These are phyloP conservation scores for Chaetogeoica ovagalla DNA, from an alignment of 2,888 invertebrate species.

Conservation along the genomic window DNA sequence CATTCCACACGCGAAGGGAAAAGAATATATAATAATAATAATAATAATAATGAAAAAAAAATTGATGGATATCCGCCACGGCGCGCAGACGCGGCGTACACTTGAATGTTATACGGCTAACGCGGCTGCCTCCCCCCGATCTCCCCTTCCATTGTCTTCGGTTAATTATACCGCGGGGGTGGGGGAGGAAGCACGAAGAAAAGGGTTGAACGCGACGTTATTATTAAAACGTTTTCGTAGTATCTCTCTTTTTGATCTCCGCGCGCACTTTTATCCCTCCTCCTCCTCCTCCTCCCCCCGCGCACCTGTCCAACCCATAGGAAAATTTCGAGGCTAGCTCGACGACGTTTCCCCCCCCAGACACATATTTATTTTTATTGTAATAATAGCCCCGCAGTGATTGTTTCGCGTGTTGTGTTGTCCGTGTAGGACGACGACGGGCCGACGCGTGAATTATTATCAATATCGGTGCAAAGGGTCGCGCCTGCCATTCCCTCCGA, in stretches of 20 bases:
- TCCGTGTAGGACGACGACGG: slow-evolving; percentile 10
- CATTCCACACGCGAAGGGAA: slow-evolving; percentile 43
- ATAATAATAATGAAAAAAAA: slow-evolving; percentile 29
- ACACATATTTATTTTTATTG: slow-evolving; percentile 7
- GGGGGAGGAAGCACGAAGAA: slow-evolving; percentile 34
- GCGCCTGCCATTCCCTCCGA: no score
- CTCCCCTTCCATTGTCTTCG: slow-evolving; percentile 47
- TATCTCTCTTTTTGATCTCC: slow-evolving; percentile 53
- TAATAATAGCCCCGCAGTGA: not conserved
- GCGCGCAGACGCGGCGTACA: slow-evolving; percentile 6
- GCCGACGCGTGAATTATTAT: slow-evolving; percentile 32
- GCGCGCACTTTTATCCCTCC: slow-evolving; percentile 11
- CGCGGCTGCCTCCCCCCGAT: slow-evolving; percentile 35
- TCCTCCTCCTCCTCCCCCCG: not conserved
- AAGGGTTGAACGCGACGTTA: slow-evolving; percentile 32
- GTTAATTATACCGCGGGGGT: slow-evolving; percentile 38
- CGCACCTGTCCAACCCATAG: not conserved
- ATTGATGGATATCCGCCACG: slow-evolving; percentile 27
- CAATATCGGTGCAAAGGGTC: slow-evolving; percentile 6
- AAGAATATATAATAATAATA: no score
- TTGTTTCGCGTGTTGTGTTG: slow-evolving; percentile 14
- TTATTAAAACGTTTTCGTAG: slow-evolving; percentile 52
- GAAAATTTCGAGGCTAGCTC: not conserved
- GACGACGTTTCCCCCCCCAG: not conserved
- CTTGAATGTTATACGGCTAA: not conserved